These are phyloP conservation scores for Drosophila cracens DNA, from an alignment of 2,888 invertebrate genomes.

Conservation along the genomic window DNA sequence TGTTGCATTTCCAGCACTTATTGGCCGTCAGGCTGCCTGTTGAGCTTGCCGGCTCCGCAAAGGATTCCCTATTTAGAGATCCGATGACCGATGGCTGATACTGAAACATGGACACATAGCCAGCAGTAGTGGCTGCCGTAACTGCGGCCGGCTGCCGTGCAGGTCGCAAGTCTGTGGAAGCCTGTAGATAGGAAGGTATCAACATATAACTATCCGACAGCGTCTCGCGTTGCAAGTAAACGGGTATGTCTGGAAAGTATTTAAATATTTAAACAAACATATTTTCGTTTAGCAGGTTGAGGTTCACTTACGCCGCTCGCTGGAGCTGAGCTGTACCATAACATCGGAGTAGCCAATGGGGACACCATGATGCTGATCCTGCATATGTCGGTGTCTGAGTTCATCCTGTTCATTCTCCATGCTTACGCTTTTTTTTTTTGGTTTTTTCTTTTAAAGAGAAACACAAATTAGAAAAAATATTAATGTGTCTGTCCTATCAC, in stretches of 20 bases:
- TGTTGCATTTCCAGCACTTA: slow-evolving; percentile 52
- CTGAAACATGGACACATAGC: slow-evolving; percentile 39
- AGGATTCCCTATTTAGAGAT: slow-evolving; percentile 38
- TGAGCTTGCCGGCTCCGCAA: slow-evolving; percentile 53
- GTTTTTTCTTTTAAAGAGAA: slow-evolving; percentile 56
- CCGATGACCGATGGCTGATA: slow-evolving; percentile 29
- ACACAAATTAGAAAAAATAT: slow-evolving; percentile 53
- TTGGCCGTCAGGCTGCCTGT: slow-evolving; percentile 16
- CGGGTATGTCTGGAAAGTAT: slow-evolving; percentile 29
- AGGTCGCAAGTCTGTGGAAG: slow-evolving; percentile 18
- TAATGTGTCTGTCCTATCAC: slow-evolving; percentile 57
- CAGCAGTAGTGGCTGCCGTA: slow-evolving; percentile 9
- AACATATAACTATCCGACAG: slow-evolving; percentile 57
- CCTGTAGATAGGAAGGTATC: slow-evolving; percentile 42
- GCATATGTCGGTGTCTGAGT: slow-evolving; percentile 74
- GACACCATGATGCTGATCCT: slow-evolving; percentile 50
- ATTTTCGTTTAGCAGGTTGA: neutral
- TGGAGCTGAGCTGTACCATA: slow-evolving; percentile 38
- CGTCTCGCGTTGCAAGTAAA: slow-evolving; percentile 44
- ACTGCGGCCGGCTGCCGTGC: slow-evolving; percentile 23
- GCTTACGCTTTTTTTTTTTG: slow-evolving; percentile 48
- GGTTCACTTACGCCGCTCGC: slow-evolving; percentile 57
- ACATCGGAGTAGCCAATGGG: slow-evolving; percentile 45
- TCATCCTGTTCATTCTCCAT: slow-evolving; percentile 84
- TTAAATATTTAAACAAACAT: neutral